Evolutionary conservation across 2,888 invertebrate genomes (phyloP).

Genomic region (Cacoxenus indagator): DNA sequence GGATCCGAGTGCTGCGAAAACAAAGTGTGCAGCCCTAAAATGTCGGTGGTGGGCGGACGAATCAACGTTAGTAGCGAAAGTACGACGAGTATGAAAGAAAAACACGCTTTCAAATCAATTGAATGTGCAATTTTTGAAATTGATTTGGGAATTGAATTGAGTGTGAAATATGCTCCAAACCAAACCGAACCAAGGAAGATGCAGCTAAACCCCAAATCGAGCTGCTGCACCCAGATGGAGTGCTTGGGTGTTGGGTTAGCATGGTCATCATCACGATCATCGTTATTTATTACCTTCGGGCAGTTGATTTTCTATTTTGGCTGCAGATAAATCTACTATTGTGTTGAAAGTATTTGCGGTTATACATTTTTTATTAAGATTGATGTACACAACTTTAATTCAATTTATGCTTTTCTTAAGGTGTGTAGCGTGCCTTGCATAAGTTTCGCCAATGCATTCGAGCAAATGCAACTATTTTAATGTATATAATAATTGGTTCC

Average conservation of each 20-base stretch:
- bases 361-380: not conserved
- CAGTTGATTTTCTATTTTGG: not conserved
- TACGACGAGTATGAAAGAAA: slow-evolving; percentile 6
- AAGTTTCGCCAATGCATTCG: no score
- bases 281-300: not conserved
- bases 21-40: not conserved
- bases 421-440: no score
- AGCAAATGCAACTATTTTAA: no score
- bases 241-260: not conserved
- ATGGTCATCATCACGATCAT: not conserved
- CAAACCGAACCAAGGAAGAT: no score
- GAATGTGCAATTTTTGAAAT: slow-evolving; percentile 57
- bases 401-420: not conserved
- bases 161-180: not conserved
- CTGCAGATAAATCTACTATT: not conserved
- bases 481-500: no score
- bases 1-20: not conserved
- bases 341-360: not conserved
- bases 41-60: no score
- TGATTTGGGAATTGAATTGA: slow-evolving; percentile 42
- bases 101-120: slow-evolving; percentile 49
- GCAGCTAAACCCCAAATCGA: not conserved
- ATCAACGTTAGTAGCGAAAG: no score
- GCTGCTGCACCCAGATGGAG: not conserved
- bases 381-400: not conserved